Percentiles rank a stretch among this genome's conserved stretches.
Conservation (phyloP, 2,113 vertebrate species). For the Heterotis niloticus region DNA sequence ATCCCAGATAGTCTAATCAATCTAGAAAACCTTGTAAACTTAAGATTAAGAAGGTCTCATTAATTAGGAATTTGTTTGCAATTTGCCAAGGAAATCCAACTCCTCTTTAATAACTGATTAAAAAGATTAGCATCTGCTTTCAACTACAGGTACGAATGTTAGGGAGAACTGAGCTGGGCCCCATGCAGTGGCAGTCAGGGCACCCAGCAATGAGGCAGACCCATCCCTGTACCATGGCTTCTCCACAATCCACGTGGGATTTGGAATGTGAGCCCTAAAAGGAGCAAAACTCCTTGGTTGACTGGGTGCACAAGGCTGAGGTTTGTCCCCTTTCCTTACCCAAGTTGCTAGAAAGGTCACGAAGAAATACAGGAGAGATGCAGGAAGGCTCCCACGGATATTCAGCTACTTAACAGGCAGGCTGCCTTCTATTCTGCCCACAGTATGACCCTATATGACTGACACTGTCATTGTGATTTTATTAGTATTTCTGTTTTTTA, state of each 20-base stretch:
- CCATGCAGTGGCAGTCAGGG: neutral
- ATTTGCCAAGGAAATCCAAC: constrained; percentile 16
- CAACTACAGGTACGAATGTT: neutral
- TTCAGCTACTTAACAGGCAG: neutral
- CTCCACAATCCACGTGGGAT: neutral
- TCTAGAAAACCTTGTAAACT: constrained; percentile 31
- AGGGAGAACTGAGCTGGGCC: neutral
- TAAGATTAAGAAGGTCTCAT: constrained; percentile 38
- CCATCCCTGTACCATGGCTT: neutral
- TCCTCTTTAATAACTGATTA: constrained; percentile 24
- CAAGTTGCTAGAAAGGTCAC: neutral
- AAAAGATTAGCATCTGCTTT: constrained; percentile 30
- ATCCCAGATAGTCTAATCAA: constrained; percentile 29
- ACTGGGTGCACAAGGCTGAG: neutral
- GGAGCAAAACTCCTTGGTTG: neutral
- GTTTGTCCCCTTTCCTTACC: neutral
- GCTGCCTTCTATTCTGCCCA: no score
- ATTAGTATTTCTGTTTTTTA: no score
- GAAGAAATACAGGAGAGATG: neutral
- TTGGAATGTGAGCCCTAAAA: neutral
- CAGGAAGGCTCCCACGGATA: neutral
- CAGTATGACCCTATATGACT: no score
- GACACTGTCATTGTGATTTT: no score
- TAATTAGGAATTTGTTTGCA: constrained; percentile 37
- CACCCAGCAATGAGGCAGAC: neutral